phyloP scores from a whole-genome alignment of 53 echinoderm and acorn worm species.

The Apostichopus leukothele region DNA sequence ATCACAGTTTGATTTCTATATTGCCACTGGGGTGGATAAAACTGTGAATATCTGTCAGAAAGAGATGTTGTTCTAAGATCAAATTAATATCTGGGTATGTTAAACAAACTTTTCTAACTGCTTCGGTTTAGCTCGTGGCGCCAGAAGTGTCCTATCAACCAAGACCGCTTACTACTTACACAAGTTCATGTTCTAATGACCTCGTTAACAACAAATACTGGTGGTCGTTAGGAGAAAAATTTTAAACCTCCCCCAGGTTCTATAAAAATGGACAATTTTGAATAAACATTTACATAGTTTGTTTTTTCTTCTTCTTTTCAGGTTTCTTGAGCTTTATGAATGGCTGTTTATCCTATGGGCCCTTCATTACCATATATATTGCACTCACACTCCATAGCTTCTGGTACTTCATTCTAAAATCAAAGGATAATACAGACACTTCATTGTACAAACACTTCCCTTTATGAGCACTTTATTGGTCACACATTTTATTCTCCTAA shows the following conservation, averaged over 20 bases:
- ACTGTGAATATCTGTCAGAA: neutral
- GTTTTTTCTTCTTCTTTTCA: too few relatives aligned
- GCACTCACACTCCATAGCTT: too few relatives aligned
- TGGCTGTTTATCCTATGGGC: too few relatives aligned
- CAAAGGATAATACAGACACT: too few relatives aligned
- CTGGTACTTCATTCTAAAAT: too few relatives aligned
- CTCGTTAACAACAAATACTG: neutral
- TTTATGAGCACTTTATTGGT: too few relatives aligned
- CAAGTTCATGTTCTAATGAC: neutral
- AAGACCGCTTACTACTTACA: neutral
- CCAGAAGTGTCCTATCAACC: neutral
- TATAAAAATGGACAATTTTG: too few relatives aligned
- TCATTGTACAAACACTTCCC: too few relatives aligned
- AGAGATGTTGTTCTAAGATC: slow-evolving; percentile 39
- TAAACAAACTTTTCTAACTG: slow-evolving; percentile 33
- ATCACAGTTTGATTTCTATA: slow-evolving; percentile 10
- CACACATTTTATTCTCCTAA: too few relatives aligned
- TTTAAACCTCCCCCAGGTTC: neutral
- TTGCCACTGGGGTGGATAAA: slow-evolving; percentile 1
- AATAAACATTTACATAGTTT: too few relatives aligned
- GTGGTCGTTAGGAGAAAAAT: neutral
- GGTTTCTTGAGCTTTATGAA: too few relatives aligned
- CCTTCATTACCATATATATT: too few relatives aligned
- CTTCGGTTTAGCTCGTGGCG: neutral
- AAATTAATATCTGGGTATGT: slow-evolving; percentile 23